A percentile compares a stretch with the other conserved stretches of the same genome.
These are phyloP conservation scores for Andrena hattorfiana DNA, from an alignment of 2,888 invertebrate genomes.

Conservation along the genomic window DNA sequence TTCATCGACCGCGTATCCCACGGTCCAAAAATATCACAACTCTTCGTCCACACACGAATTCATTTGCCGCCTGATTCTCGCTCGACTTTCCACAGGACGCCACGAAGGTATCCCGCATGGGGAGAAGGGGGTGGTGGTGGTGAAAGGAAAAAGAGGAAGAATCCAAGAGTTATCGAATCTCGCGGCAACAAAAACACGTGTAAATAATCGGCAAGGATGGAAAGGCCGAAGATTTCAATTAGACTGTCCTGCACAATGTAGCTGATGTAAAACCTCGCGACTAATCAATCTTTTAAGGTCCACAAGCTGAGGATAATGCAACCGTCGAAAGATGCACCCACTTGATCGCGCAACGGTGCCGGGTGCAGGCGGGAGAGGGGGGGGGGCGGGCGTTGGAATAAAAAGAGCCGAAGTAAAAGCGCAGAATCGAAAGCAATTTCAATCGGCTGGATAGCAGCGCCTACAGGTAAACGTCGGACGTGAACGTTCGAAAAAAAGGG, in stretches of 20 bases:
- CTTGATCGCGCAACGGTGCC: constrained; percentile 4
- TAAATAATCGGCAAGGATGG: constrained; percentile 28
- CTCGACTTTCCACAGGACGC: too few relatives aligned
- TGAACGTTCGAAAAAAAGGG: constrained; percentile 40
- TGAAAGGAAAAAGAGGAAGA: too few relatives aligned
- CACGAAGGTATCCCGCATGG: too few relatives aligned
- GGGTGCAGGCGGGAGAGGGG: too few relatives aligned
- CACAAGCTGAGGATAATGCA: constrained; percentile 1
- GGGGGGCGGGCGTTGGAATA: background rate
- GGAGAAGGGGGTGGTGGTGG: too few relatives aligned
- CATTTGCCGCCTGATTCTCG: background rate
- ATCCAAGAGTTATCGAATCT: background rate
- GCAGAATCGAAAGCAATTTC: constrained; percentile 63
- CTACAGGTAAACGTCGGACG: constrained; percentile 56
- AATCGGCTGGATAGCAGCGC: constrained; percentile 38
- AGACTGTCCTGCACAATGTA: constrained; percentile 27
- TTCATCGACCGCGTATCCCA: too few relatives aligned
- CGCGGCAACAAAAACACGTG: constrained; percentile 33
- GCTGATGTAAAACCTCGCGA: constrained; percentile 25
- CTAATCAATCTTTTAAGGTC: constrained; percentile 51
- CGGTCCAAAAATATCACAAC: too few relatives aligned
- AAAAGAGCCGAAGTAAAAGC: constrained; percentile 41
- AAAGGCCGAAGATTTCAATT: constrained; percentile 21
- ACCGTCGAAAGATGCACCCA: constrained; percentile 7
- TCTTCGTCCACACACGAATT: too few relatives aligned